A percentile compares a stretch with the other conserved stretches of the same genome.
These are phyloP conservation scores for Pseudopipra pipra DNA, from an alignment of 2,113 vertebrate species.

Conservation along the genomic window DNA sequence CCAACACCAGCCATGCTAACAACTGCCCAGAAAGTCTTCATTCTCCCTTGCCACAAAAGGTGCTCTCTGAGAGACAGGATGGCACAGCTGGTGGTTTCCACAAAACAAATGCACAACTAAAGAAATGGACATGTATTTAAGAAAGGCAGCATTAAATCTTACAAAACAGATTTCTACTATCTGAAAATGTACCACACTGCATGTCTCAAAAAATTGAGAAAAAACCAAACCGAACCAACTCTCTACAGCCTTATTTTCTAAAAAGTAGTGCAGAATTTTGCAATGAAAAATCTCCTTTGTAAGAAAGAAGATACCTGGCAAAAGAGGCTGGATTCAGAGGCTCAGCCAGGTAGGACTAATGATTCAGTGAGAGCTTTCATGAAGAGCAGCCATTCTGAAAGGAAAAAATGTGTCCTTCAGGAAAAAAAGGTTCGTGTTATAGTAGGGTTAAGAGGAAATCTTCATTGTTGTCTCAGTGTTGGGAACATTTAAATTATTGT, in stretches of 20 bases:
- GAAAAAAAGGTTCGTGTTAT: background rate
- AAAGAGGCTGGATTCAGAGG: background rate
- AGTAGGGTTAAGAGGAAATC: background rate
- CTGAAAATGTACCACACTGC: background rate
- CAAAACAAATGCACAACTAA: background rate
- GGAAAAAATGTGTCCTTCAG: background rate
- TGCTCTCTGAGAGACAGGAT: background rate
- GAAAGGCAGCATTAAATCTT: background rate
- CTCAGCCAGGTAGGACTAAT: background rate
- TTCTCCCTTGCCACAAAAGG: background rate
- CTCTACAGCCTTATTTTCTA: background rate
- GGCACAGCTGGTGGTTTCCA: background rate
- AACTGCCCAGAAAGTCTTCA: background rate
- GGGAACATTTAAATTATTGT: conserved; percentile 4
- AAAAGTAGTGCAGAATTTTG: background rate
- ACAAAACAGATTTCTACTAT: background rate
- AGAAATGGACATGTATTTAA: background rate
- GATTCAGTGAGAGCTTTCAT: background rate
- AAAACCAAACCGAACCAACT: background rate
- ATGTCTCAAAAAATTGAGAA: background rate
- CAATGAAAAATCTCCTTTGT: background rate
- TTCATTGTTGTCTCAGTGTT: background rate
- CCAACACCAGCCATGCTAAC: background rate
- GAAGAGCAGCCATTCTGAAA: background rate
- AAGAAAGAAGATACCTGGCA: background rate